Evolutionary conservation across 2,888 invertebrate genomes (phyloP).

Genomic region (Pyrocoelia pectoralis): DNA sequence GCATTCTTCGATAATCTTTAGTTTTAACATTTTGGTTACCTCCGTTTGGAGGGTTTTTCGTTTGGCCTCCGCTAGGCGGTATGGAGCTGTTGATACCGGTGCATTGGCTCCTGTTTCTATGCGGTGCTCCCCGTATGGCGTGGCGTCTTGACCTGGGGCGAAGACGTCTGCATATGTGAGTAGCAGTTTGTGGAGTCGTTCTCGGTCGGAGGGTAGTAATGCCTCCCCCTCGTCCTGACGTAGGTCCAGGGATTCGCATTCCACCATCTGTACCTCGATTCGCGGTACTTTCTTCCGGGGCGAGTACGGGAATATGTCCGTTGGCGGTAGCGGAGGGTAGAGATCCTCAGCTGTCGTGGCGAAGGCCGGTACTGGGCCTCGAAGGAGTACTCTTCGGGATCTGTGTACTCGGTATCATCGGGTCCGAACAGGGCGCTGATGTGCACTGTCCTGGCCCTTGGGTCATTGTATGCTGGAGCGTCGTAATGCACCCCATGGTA

Average conservation of each 20-base stretch:
- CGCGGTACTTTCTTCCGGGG: no score
- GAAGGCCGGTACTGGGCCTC: neutral
- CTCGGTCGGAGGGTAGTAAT: neutral
- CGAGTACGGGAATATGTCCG: no score
- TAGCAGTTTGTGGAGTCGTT: neutral
- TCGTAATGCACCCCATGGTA: neutral
- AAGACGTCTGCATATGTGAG: neutral
- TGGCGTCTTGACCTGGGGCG: neutral
- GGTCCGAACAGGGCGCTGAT: neutral
- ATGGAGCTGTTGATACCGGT: neutral
- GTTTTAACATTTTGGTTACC: neutral
- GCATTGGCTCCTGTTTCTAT: neutral
- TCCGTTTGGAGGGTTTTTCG: neutral
- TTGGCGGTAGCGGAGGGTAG: neutral
- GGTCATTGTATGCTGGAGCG: neutral
- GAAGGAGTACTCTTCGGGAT: neutral
- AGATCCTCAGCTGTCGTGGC: neutral
- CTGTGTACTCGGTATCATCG: neutral
- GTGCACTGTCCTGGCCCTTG: neutral
- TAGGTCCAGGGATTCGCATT: neutral
- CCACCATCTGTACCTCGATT: no score
- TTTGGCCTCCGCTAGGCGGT: neutral
- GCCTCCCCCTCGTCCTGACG: neutral
- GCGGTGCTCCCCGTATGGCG: neutral
- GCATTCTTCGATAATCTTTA: slow-evolving; percentile 2